Conservation (phyloP, 2,888 invertebrate species). For the Phania funesta region DNA sequence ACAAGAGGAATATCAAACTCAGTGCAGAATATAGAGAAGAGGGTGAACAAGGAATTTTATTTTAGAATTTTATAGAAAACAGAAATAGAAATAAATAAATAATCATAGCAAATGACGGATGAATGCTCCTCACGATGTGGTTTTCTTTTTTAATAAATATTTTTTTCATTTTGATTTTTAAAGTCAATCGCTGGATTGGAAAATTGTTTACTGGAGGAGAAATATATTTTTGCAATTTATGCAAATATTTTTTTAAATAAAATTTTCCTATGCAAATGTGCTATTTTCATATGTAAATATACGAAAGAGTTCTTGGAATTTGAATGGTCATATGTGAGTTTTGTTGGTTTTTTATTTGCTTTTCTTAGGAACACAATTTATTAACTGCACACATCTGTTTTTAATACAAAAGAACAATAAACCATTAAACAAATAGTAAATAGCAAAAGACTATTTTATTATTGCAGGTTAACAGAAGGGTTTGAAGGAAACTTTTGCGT, state of each 20-base stretch:
- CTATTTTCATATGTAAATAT: background rate
- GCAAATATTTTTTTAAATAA: background rate
- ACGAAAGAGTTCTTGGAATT: background rate
- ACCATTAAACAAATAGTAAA: background rate
- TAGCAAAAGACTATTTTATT: no score
- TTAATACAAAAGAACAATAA: background rate
- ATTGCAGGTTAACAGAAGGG: no score
- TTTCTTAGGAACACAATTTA: constrained; percentile 18
- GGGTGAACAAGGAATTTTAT: background rate
- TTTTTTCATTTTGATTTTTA: background rate
- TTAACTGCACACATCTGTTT: constrained; percentile 39
- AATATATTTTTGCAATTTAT: background rate
- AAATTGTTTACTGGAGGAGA: background rate
- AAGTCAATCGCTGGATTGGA: background rate
- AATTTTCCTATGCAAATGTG: no score
- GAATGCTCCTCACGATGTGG: no score
- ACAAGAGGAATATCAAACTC: no score
- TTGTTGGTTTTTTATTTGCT: background rate
- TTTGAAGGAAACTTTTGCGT: no score
- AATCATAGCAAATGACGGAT: background rate
- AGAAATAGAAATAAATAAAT: background rate
- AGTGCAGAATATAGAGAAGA: no score
- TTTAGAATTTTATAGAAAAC: background rate
- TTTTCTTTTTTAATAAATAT: background rate
- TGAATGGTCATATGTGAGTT: background rate